Evolutionary conservation across 1,140 invertebrate species (phyloP), one percentile per base, ranked within the genome.

Genomic region (Papilio helenus): DNA sequence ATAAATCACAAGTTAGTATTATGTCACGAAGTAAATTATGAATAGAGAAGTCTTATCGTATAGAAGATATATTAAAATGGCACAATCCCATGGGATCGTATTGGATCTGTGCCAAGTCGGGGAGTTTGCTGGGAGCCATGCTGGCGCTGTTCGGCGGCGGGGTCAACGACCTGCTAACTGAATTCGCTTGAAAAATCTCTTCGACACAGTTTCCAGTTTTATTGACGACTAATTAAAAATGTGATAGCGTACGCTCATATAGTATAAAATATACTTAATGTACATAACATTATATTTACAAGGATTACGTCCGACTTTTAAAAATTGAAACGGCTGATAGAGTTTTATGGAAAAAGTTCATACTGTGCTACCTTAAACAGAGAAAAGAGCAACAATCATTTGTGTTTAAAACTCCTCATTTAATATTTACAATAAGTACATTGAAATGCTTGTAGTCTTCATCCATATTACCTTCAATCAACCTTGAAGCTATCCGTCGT

Each of bases 1-100:
- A 73, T 73, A 73, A 73, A 26, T 73, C 72, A 44, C 72, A 46
- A 73, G 72, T 73, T 49, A 46, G 9, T 44, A 9, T 23, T 44
- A 49, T 49, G 72, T 49, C 42, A 44, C 5, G 20, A 73, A 49
- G 42, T 49, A 42, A 44, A 18, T 42, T 72, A 72, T 34, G 71
- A 61, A 61, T 61, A 61, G 10, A 23, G 58, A 3, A 49, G 46
- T 58, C 51, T 61, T 65, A 65, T 65, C 61, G 23, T 12, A 29
- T 5, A 65, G 44, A 73, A 73, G 72, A 73, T 23, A 73, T 73
- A 73, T 73, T 46, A 73, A 23, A 26, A 44, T 23, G 42, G 14
- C 44, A 44, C 61, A 26, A 65, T 65, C 61, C 23, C 61, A 65
- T 29, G 12, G 23, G 14, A 65, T 29, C 12, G 23, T 65, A 16